Conservation (phyloP, 2,113 vertebrate species). For the Opisthocomus hoazin region DNA sequence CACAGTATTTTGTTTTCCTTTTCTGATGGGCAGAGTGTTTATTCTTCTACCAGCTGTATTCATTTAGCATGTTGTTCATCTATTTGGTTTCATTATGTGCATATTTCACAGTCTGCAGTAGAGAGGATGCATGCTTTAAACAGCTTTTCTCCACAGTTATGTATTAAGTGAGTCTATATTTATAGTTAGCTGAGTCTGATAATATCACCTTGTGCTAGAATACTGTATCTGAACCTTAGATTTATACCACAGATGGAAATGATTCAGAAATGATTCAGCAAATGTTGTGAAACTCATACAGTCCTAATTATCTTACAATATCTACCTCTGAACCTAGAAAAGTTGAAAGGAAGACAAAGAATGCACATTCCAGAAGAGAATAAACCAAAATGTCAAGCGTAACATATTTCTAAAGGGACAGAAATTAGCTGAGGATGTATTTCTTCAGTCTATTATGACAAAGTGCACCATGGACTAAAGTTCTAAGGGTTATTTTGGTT, state of each 20-base stretch:
- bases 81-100: neutral
- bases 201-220: neutral
- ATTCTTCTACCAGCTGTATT: conserved; percentile 51
- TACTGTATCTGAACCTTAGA: neutral
- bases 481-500: neutral
- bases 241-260: neutral
- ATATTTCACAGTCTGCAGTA: conserved; percentile 4
- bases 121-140: neutral
- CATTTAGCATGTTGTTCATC: conserved; percentile 35
- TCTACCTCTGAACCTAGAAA: neutral
- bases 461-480: neutral
- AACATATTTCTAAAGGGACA: neutral
- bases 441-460: neutral
- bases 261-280: neutral
- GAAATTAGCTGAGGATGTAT: neutral
- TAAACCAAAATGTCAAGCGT: neutral
- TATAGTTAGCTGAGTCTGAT: neutral
- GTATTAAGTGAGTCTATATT: neutral
- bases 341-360: conserved; percentile 1
- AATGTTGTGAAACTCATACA: neutral
- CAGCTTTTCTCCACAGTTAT: neutral
- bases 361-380: neutral
- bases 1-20: conserved; percentile 15
- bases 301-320: neutral
- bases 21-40: conserved; percentile 26